These are phyloP conservation scores for Penaeus vannamei DNA, from an alignment of 1,140 invertebrate genomes.

Conservation along the genomic window DNA sequence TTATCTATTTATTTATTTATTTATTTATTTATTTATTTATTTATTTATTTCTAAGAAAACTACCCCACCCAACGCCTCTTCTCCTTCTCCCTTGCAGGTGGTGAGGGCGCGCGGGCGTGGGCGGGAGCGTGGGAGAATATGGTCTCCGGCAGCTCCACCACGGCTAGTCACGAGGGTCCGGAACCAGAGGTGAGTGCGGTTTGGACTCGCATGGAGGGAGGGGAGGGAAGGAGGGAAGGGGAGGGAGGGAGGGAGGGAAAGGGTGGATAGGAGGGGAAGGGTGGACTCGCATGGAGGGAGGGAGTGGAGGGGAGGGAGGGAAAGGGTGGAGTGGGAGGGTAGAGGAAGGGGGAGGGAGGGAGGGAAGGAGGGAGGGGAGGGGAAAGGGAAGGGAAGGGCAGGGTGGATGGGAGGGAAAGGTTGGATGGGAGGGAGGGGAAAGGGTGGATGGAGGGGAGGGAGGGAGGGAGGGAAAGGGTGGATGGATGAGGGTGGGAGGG, in stretches of 20 bases:
- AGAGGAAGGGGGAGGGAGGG: neutral
- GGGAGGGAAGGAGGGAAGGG: neutral
- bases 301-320: no score
- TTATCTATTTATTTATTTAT: no score
- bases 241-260: no score
- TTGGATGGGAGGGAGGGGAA: no score
- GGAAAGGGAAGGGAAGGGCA: neutral
- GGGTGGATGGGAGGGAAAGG: neutral
- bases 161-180: conserved; percentile 17
- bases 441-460: no score
- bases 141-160: conserved; percentile 30
- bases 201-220: neutral
- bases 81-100: neutral
- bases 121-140: conserved; percentile 33
- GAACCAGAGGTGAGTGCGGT: conserved; percentile 19
- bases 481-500: no score
- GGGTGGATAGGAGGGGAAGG: neutral
- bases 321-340: neutral
- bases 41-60: no score
- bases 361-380: neutral
- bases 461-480: no score
- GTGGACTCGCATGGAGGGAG: neutral
- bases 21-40: no score
- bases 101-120: conserved; percentile 32
- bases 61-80: no score